phyloP scores from a whole-genome alignment of 2,888 invertebrate genomes.

The Sylvicola cinctus region DNA sequence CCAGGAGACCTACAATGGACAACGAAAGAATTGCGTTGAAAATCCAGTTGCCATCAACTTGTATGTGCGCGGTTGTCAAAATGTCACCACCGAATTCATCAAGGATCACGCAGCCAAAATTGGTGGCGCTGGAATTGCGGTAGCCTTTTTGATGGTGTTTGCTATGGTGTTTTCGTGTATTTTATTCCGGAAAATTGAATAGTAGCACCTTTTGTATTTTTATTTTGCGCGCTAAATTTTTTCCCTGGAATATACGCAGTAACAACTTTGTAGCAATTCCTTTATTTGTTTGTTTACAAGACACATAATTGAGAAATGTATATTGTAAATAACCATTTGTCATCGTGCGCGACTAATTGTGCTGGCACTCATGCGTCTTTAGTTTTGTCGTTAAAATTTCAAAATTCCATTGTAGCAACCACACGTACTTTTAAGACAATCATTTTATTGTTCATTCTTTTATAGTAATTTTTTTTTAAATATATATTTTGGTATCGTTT shows the following conservation, averaged over 20 bases:
- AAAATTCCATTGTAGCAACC: too few relatives aligned
- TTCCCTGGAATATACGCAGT: too few relatives aligned
- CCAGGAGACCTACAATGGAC: slow-evolving; percentile 33
- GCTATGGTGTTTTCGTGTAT: slow-evolving; percentile 70
- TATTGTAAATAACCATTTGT: too few relatives aligned
- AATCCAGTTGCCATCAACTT: slow-evolving; percentile 21
- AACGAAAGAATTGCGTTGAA: slow-evolving; percentile 19
- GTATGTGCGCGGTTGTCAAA: slow-evolving; percentile 55
- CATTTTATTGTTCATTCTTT: background rate
- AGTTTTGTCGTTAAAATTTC: too few relatives aligned
- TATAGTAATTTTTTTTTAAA: background rate
- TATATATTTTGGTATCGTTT: background rate
- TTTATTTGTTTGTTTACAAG: too few relatives aligned
- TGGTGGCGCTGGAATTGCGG: slow-evolving; percentile 60
- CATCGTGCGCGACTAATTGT: too few relatives aligned
- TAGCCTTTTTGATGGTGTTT: slow-evolving; percentile 68
- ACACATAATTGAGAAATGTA: too few relatives aligned
- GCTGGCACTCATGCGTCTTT: too few relatives aligned
- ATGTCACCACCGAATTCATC: slow-evolving; percentile 46
- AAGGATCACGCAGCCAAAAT: slow-evolving; percentile 59
- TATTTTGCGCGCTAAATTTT: too few relatives aligned
- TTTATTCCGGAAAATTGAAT: slow-evolving; percentile 68
- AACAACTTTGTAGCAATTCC: too few relatives aligned
- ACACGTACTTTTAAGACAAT: background rate
- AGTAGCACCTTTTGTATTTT: too few relatives aligned